Evolutionary conservation across 2,888 invertebrate genomes (phyloP), one percentile per base, ranked within the genome.

Genomic region (Eupithecia insigniata): DNA sequence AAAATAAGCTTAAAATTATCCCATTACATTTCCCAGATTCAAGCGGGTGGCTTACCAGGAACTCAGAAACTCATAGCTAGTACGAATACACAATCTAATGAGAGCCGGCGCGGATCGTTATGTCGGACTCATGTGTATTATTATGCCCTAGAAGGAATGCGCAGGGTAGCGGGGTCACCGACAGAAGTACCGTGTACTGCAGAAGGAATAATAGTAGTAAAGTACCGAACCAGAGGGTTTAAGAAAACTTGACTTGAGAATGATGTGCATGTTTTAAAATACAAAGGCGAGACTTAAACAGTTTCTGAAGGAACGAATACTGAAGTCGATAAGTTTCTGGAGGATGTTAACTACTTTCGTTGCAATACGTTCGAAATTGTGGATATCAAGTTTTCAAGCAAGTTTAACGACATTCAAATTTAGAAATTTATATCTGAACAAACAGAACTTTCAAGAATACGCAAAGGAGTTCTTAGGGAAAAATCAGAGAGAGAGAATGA

Each of bases 131-230:
- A 90, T 90, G 90, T 91, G 92, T 93, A 92, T 92, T 93, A 93
- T 93, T 93, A 93, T 86, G 89, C 91, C 91, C 84, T 90, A 92
- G 91, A 92, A 91, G 93, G 93, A 92, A 92, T 92, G 92, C 82
- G 82, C 84, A 81, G 85, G 85, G 88, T 86, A 87, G 87, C 82
- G 86, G 86, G 92, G 92, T 92, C 91, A 90, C 85, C 85, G 84
- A 87, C 86, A 88, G 89, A 86, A 87, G 85, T 74, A 67, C 67
- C 69, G 28, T 84, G 84, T 83, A 84, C 83, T 88, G 90, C 58
- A 60, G 79, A 80, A 79, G 81, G 72, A 71, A 75, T 76, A 76
- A 72, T 74, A 73, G 70, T 64, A 65, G 3, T 39, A 36, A 58
- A 16, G 58, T 51, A 67, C 51, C 76, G 74, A 74, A 73, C 74